Evolutionary conservation across 2,888 invertebrate species (phyloP).

Genomic region (Dendrolimus pini): DNA sequence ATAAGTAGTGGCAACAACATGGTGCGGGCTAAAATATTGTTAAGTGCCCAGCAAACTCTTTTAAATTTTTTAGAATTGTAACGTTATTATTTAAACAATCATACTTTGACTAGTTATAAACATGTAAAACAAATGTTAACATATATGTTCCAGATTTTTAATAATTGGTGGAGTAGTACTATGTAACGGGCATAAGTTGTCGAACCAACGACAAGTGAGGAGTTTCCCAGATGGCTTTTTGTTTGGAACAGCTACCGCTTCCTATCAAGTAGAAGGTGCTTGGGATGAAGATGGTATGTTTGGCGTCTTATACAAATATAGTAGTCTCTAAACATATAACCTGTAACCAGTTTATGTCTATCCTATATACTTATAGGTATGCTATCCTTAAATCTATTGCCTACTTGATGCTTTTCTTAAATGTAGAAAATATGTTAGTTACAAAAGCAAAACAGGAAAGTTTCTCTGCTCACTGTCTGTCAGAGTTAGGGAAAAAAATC

Average conservation of each 20-base stretch:
- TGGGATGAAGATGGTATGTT: slow-evolving; percentile 62
- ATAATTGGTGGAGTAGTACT: neutral
- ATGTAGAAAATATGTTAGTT: no score
- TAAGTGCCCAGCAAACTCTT: neutral
- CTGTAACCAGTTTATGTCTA: no score
- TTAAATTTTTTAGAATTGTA: no score
- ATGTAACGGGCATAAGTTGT: neutral
- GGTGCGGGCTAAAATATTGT: neutral
- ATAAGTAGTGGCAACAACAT: neutral
- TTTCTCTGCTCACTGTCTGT: no score
- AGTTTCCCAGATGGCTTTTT: slow-evolving; percentile 27
- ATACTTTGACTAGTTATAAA: neutral
- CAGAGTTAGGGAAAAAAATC: no score
- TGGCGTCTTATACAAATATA: neutral
- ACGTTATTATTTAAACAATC: no score
- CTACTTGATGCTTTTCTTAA: no score
- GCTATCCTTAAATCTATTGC: no score
- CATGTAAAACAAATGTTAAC: neutral
- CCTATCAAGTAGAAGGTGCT: slow-evolving; percentile 70
- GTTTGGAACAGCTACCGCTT: slow-evolving; percentile 39
- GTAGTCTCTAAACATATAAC: no score
- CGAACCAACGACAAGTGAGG: slow-evolving; percentile 3
- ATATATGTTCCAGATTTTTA: neutral
- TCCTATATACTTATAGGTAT: no score
- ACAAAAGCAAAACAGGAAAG: no score